phyloP scores from a whole-genome alignment of 2,797 vertebrate genomes.

The Crax fasciolata region DNA sequence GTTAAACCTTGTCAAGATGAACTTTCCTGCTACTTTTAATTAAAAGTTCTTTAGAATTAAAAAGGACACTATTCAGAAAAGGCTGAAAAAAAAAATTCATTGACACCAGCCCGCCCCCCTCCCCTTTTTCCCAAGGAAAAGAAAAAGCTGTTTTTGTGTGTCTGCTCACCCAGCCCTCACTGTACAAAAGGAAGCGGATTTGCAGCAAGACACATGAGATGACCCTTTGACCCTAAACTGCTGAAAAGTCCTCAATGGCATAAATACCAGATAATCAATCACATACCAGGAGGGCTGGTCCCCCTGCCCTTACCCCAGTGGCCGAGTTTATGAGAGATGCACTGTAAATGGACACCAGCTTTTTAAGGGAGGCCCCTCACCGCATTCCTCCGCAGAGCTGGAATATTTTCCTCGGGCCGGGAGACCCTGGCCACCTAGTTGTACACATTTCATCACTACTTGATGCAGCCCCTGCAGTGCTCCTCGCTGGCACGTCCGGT shows the following conservation, averaged over 20 bases:
- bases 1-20: slow-evolving; percentile 86
- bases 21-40: slow-evolving; percentile 87
- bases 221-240: slow-evolving; percentile 92
- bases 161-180: slow-evolving; percentile 88
- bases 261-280: slow-evolving; percentile 98
- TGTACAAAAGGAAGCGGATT: slow-evolving; percentile 98
- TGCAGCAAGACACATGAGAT: slow-evolving; percentile 92
- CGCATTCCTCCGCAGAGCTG: slow-evolving; percentile 79
- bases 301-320: slow-evolving; percentile 83
- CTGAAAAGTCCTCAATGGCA: slow-evolving; percentile 94
- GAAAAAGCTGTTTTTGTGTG: slow-evolving; percentile 90
- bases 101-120: slow-evolving; percentile 88
- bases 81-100: slow-evolving; percentile 87
- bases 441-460: slow-evolving; percentile 64
- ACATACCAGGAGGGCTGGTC: slow-evolving; percentile 90
- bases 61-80: slow-evolving; percentile 88
- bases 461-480: slow-evolving; percentile 24
- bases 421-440: slow-evolving; percentile 71
- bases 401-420: slow-evolving; percentile 67
- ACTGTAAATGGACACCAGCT: slow-evolving; percentile 94
- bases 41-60: slow-evolving; percentile 88
- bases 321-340: slow-evolving; percentile 85
- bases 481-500: neutral
- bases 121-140: slow-evolving; percentile 94
- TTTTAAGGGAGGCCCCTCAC: slow-evolving; percentile 78